Base-by-base conservation (phyloP, 1,140 invertebrate genomes). In the Proales similis region DNA sequence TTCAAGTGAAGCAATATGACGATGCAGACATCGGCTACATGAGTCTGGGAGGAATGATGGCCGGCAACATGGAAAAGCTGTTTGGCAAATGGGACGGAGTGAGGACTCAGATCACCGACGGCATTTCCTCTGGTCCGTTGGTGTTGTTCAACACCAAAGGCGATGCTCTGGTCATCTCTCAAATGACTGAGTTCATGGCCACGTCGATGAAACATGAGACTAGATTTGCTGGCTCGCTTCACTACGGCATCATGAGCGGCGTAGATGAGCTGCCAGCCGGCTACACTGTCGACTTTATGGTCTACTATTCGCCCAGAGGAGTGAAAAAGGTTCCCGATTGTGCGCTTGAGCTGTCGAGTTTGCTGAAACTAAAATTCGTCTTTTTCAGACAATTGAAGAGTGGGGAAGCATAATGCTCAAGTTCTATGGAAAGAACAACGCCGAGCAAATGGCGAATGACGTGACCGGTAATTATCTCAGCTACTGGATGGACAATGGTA, bases 401-500 rank as follows among this genome's bases (percentile, higher is more conserved):
- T 70, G 69, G 68, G 69, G 69, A 7, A 39, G 63, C 27, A 26
- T 64, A 20, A 17, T 70, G 24, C 49, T 64, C 32, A 48, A 51
- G n/a, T 66, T 47, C 33, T 67, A 70, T 63, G 63, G 57, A 3
- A 65, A 65, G 32, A 61, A 64, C 20, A 22, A 63, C 17, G 20
- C 19, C 4, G 57, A 48, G 11, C 43, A 64, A 17, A n/a, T n/a
- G n/a, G 30, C 49, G 4, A 38, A 32, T n/a, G 69, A 70, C 48
- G 26, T 68, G 3, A 69, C 66, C 4, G 53, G 61, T 29, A 70
- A 67, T 26, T 66, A 70, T 42, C 63, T 70, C 7, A 67, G 68
- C 7, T 70, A 66, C 61, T 70, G 65, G 64, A 70, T 68, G 32
- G 68, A 70, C 39, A 68, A 67, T 57, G 69, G 68, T 69, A 65